Evolutionary conservation across 1,140 invertebrate species (phyloP).

Genomic region (Calephelis virginiensis): DNA sequence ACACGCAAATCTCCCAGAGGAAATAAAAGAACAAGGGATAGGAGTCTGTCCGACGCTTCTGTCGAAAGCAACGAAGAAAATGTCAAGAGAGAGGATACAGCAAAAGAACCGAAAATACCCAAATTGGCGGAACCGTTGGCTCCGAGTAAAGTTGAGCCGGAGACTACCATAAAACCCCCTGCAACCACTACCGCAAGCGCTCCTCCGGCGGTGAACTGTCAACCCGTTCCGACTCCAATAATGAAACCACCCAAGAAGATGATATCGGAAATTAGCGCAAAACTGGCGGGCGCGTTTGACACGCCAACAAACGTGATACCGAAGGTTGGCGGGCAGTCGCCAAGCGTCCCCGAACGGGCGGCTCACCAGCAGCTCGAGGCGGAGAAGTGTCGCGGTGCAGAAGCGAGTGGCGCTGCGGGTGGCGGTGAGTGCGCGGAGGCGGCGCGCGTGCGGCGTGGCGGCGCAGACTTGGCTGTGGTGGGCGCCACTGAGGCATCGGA

Average conservation of each 20-base stretch:
- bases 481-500: constrained; percentile 63
- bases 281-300: constrained; percentile 57
- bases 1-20: constrained; percentile 82
- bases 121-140: constrained; percentile 42
- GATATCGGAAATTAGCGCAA: constrained; percentile 70
- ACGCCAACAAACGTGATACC: constrained; percentile 35
- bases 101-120: constrained; percentile 51
- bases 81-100: constrained; percentile 44
- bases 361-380: constrained; percentile 15
- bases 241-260: constrained; percentile 73
- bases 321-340: constrained; percentile 25
- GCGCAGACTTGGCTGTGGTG: constrained; percentile 52
- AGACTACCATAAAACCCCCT: constrained; percentile 29
- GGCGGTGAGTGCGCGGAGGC: constrained; percentile 26
- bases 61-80: constrained; percentile 81
- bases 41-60: constrained; percentile 82
- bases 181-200: constrained; percentile 17
- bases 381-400: constrained; percentile 32
- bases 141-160: constrained; percentile 29
- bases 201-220: constrained; percentile 21
- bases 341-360: constrained; percentile 26
- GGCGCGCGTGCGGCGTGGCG: constrained; percentile 39
- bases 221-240: constrained; percentile 43
- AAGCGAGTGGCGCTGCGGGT: constrained; percentile 23
- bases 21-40: constrained; percentile 78